Evolutionary conservation across 2,113 vertebrate species (phyloP).

Genomic region (Neopipo cinnamomea): DNA sequence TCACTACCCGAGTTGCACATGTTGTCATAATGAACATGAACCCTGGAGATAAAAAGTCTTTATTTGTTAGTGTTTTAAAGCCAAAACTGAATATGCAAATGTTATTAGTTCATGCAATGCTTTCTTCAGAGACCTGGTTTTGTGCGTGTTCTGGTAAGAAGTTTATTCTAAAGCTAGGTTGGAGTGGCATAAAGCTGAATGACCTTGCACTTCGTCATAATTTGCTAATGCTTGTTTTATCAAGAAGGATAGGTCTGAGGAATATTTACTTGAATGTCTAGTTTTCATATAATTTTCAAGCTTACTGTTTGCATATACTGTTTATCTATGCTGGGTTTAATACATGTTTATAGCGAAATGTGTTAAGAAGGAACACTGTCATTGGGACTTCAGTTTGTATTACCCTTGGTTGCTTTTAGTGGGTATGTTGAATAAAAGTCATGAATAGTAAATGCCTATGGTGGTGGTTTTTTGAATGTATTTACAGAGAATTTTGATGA

Average conservation of each 20-base stretch:
- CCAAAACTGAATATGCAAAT: neutral
- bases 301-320: neutral
- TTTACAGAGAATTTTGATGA: constrained; percentile 36
- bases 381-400: neutral
- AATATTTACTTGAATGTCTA: neutral
- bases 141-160: neutral
- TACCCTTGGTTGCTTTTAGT: neutral
- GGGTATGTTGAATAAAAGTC: neutral
- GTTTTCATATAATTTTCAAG: neutral
- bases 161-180: neutral
- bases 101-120: neutral
- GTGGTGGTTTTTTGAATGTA: neutral
- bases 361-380: neutral
- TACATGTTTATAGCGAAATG: neutral
- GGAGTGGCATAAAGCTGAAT: neutral
- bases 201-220: neutral
- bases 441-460: neutral
- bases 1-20: neutral
- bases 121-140: neutral
- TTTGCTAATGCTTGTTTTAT: neutral
- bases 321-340: neutral
- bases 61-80: neutral
- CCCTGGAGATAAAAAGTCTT: neutral
- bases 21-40: neutral
- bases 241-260: neutral